Evolutionary conservation across 2,888 invertebrate species (phyloP), one percentile per base, ranked within the genome.

Genomic region (Eudasyphora cyanicolor): DNA sequence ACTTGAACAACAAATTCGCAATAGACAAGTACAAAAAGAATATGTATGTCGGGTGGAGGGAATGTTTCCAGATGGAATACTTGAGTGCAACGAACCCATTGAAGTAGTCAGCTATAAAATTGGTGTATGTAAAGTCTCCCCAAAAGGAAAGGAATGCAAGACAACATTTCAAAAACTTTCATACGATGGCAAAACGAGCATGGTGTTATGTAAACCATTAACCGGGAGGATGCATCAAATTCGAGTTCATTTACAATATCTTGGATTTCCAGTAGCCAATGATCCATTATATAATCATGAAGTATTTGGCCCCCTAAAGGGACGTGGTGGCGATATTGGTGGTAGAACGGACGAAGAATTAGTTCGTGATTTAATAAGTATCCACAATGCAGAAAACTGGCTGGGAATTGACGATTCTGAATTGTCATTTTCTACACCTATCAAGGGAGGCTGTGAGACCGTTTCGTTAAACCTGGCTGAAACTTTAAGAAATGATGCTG

Each of bases 201-300:
- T 99, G 32, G 98, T 99, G 8, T 94, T 97, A 42, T 99, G 98
- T 93, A 95, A 96, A 90, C 99, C 99, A 0, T 96, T 96, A 90
- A 99, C 99, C 0, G 99, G 99, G 1, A 94, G 99, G 85, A 99
- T 99, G 96, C 99, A 99, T 92, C 99, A 99, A 93, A 99, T 99
- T 88, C 94, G 99, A 86, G 98, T 99, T 35, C 99, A 99, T 92
- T 94, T 99, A 85, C 99, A 99, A 93, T 99, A 97, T 92, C 94
- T 99, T 89, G 99, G 99, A 54, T 97, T 96, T 93, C 99, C 99
- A 14, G 99, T 99, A 76, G 96, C 98, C 7, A 99, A 99, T 91
- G 99, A 99, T 92, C 98, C 98, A 0, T 93, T 99, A 1, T 99
- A 99, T 93, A 99, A 99, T 92, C 97, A 98, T 92, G 95, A 95